Conservation (phyloP, 1,140 invertebrate species). For the Melanaphis sacchari region DNA sequence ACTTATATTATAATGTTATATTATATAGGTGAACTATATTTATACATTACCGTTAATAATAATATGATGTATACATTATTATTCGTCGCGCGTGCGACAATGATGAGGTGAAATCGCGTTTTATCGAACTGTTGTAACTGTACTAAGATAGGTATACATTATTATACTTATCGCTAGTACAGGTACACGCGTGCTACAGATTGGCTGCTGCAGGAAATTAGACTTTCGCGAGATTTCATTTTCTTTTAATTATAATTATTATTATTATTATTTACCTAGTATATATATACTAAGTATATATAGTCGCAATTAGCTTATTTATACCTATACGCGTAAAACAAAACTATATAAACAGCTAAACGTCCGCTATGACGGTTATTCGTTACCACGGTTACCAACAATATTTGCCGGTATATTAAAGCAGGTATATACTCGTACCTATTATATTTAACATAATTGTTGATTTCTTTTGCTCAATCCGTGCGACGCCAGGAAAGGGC, state of each 20-base stretch:
- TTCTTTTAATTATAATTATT: conserved; percentile 2
- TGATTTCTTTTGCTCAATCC: neutral
- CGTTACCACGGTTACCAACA: neutral
- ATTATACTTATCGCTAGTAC: neutral
- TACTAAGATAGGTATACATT: neutral
- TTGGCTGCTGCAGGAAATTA: conserved; percentile 3
- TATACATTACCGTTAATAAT: neutral
- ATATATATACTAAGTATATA: too few relatives aligned
- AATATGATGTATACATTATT: neutral
- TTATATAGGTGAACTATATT: neutral
- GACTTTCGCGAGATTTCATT: neutral
- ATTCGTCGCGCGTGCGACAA: neutral
- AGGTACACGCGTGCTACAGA: neutral
- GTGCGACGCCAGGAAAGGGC: too few relatives aligned
- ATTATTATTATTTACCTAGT: neutral
- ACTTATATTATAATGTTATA: neutral
- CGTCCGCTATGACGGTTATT: neutral
- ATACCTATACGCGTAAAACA: neutral
- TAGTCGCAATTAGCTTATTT: neutral
- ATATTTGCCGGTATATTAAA: conserved; percentile 2
- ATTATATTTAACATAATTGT: neutral
- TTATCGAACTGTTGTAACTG: neutral
- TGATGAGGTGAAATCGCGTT: neutral
- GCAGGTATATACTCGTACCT: neutral
- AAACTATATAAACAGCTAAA: neutral